Base-by-base conservation (phyloP, 2,113 vertebrate species). In the Speoplatyrhinus poulsoni region DNA sequence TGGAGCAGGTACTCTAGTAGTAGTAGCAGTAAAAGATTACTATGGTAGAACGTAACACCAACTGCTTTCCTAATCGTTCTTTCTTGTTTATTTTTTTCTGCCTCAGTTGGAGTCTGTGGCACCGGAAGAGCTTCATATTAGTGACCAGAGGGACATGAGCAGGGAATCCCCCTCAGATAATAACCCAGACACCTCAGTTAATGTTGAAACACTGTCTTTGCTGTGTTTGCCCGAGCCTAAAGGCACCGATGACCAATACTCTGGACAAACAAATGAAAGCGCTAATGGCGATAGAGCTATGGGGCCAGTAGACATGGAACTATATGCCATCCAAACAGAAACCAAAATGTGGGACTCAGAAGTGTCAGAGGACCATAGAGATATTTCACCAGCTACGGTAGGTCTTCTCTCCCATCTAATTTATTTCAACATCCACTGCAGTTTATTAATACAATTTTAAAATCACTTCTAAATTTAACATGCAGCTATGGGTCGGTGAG, bases 1-100 rank as follows among this genome's bases (percentile, higher is more conserved):
- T 13, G 13, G 36, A 36, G 59, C 60, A 82, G 81, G 82, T 84
- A 68, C 41, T 64, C n/a, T 60, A 19, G 26, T 26, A 26, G 26
- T 4, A 72, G 12, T 0, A 72, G 8, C 58, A 10, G 0, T 26
- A 9, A 0, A 11, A 75, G 59, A 19, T 58, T 11, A 58, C 19
- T n/a, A 17, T n/a, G n/a, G 10, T 9, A 56, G 12, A 32, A 12
- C 12, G 17, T n/a, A 4, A 16, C 46, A 19, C 16, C 1, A 52
- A 73, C 7, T 58, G 60, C 71, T 55, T 26, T 66, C n/a, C 4
- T 46, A n/a, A 48, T 6, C 54, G 17, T 3, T 36, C 62, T 17
- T 2, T 55, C n/a, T 55, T n/a, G 15, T 55, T 17, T 17, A 55
- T 58, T 56, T 12, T 59, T 33, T 12, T 12, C 26, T 59, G 36